Conservation (phyloP, 2,113 vertebrate genomes). For the Scomber japonicus region DNA sequence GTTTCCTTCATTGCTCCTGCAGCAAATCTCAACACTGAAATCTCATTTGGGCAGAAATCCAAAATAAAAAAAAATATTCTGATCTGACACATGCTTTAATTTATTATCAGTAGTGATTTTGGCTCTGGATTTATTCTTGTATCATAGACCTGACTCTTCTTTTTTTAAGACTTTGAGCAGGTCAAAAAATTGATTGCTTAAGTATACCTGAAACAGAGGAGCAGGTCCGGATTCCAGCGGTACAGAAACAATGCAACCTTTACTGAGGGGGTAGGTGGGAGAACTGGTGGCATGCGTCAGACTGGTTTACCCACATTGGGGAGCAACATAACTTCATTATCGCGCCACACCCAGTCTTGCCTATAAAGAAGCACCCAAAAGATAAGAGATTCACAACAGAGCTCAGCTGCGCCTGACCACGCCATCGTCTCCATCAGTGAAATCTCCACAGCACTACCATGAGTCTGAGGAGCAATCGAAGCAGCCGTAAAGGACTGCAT, state of each 20-base stretch:
- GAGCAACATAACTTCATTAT: conserved; percentile 51
- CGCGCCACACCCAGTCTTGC: conserved; percentile 49
- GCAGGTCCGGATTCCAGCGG: conserved; percentile 14
- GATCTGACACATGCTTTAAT: neutral
- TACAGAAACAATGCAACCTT: conserved; percentile 17
- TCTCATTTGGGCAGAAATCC: neutral
- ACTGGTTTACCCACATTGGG: conserved; percentile 76
- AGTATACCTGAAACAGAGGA: neutral
- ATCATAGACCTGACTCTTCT: neutral
- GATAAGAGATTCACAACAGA: conserved; percentile 40
- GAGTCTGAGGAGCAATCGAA: conserved; percentile 61
- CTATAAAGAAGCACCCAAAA: conserved; percentile 65
- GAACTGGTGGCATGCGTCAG: conserved; percentile 35
- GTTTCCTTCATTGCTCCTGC: neutral
- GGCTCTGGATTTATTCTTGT: neutral
- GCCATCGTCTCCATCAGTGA: conserved; percentile 11
- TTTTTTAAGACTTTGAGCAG: too few species aligned
- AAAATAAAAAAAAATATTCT: neutral
- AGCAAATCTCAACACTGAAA: neutral
- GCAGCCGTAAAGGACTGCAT: neutral
- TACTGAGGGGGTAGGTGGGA: conserved; percentile 54
- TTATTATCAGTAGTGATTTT: neutral
- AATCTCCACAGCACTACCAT: conserved; percentile 42
- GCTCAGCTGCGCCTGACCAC: neutral
- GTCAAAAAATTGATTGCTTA: neutral